A percentile compares a stretch with the other conserved stretches of the same genome.
These are phyloP conservation scores for Trichonephila clavipes DNA, from an alignment of 1,140 invertebrate species.

Conservation along the genomic window DNA sequence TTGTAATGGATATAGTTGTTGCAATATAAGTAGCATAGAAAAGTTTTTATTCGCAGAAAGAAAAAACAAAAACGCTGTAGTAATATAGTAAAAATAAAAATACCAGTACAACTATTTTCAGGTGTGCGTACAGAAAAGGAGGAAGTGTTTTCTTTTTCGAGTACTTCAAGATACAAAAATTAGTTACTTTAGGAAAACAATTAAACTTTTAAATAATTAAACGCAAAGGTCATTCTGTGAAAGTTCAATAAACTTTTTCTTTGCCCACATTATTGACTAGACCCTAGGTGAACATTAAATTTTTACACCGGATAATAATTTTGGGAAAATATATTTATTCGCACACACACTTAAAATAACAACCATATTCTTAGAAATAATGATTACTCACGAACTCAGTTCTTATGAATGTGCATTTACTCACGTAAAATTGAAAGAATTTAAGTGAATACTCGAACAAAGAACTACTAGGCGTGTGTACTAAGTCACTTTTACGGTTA, in stretches of 20 bases:
- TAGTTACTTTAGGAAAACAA: no score
- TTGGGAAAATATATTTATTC: neutral
- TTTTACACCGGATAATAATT: conserved; percentile 1
- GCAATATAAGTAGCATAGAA: no score
- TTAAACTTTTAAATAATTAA: neutral
- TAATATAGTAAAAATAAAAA: no score
- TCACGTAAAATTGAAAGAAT: neutral
- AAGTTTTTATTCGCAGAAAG: no score
- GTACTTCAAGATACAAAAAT: no score
- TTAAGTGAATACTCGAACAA: neutral
- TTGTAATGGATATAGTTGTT: no score
- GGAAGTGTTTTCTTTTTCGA: no score
- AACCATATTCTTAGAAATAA: no score
- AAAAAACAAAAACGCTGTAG: no score
- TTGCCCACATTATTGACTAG: neutral
- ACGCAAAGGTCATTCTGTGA: neutral
- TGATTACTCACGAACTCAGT: no score
- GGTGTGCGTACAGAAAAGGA: no score
- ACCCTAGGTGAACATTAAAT: neutral
- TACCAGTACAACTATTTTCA: no score
- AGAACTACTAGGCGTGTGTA: neutral
- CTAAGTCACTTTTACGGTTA: neutral
- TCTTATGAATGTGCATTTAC: neutral
- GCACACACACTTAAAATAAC: neutral
- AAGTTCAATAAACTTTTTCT: neutral